A percentile compares a stretch with the other conserved stretches of the same genome.
phyloP scores from a whole-genome alignment of 2,888 invertebrate species.

The Cepaea hortensis region DNA sequence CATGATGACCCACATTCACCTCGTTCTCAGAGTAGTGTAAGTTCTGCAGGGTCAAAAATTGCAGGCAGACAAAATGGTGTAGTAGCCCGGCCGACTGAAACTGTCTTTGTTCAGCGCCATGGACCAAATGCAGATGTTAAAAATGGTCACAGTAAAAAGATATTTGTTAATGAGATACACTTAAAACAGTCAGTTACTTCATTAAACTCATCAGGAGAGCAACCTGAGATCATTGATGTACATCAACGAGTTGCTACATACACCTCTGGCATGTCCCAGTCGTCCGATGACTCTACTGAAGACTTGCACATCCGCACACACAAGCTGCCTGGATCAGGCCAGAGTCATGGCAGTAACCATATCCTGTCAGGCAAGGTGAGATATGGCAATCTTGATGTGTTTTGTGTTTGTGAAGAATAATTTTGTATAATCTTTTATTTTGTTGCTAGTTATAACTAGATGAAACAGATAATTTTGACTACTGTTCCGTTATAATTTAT shows the following conservation, averaged over 20 bases:
- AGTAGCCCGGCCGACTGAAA: not conserved
- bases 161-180: not conserved
- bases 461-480: too few species aligned
- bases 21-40: not conserved
- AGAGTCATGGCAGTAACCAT: not conserved
- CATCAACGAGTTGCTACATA: slow-evolving; percentile 66
- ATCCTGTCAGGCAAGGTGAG: slow-evolving; percentile 29
- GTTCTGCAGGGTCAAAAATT: not conserved
- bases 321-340: too few species aligned
- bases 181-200: slow-evolving; percentile 28
- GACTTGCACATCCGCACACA: not conserved
- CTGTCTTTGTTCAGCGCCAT: not conserved
- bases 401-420: not conserved
- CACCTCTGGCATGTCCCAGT: slow-evolving; percentile 52
- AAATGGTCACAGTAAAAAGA: slow-evolving; percentile 14
- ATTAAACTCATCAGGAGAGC: slow-evolving; percentile 56
- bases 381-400: too few species aligned
- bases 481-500: too few species aligned
- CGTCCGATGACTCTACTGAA: slow-evolving; percentile 33
- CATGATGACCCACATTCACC: not conserved
- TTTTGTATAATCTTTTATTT: not conserved
- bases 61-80: too few species aligned
- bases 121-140: not conserved
- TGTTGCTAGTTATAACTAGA: not conserved
- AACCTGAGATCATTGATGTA: slow-evolving; percentile 69